Base-by-base conservation (phyloP, 2,797 vertebrate genomes). In the Hypotaenidia philippensis region DNA sequence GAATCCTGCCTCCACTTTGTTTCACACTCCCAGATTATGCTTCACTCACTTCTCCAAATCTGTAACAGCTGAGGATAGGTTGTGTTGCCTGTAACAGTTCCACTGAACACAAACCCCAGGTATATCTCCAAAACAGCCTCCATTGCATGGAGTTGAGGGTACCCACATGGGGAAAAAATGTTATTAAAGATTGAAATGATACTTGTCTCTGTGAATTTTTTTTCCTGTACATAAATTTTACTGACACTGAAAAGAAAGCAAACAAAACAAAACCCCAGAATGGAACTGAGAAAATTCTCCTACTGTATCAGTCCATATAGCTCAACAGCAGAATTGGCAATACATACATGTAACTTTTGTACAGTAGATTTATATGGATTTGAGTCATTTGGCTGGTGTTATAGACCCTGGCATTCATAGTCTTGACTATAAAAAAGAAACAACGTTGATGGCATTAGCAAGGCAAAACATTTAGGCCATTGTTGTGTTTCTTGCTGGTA, bases 371-470 rank as follows among this genome's bases (percentile, higher is more conserved):
- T 36, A 20, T 40, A 61, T 1, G 3, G n/a, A 55, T 78, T 59
- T 44, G 22, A 87, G 27, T 75, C 0, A 66, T 44, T 55, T 68
- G 61, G 11, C 36, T 68, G 13, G 65, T 66, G 20, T 47, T 64
- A 15, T 1, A 72, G 36, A 79, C 6, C 22, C 40, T 66, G 53
- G 59, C 17, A 74, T 70, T 17, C 40, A 31, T 27, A 76, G 50
- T 14, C 20, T 36, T 71, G 23, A 45, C 45, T 76, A 36, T 57
- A 84, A 61, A 70, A 80, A 70, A 45, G 18, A 60, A 56, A 21
- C 12, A 29, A 49, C 0, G 0, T 4, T 26, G 68, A 41, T 15
- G 44, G 55, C 16, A 27, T 15, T 29, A 19, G 21, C 38, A 72
- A 83, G 9, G 69, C 34, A 77, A 83, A 90, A 68, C 10, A 49